Evolutionary conservation across 2,797 vertebrate genomes (phyloP).

Genomic region (Crenuchus spilurus): DNA sequence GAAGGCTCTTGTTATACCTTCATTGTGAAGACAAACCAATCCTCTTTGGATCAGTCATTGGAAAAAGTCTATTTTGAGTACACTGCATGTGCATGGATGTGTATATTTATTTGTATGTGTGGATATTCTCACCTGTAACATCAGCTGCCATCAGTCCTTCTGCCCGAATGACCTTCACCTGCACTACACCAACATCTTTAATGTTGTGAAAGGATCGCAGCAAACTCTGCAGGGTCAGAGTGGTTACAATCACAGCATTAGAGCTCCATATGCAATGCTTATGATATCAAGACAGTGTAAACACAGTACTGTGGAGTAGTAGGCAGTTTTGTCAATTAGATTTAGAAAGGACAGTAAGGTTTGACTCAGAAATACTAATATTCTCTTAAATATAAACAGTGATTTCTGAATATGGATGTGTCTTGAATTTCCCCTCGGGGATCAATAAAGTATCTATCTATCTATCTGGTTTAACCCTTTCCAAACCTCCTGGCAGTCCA

Average conservation of each 20-base stretch:
- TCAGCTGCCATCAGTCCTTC: conserved; percentile 95
- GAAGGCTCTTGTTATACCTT: conserved; percentile 22
- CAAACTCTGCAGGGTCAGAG: conserved; percentile 70
- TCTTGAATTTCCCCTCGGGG: too few relatives aligned
- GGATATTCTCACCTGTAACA: conserved; percentile 83
- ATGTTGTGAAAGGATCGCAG: conserved; percentile 81
- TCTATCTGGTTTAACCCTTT: too few relatives aligned
- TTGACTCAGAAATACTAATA: too few relatives aligned
- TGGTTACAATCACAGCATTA: neutral
- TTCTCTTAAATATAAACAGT: too few relatives aligned
- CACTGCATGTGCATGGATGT: conserved; percentile 15
- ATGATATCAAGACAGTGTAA: neutral
- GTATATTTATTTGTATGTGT: conserved; percentile 22
- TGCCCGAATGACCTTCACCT: conserved; percentile 92
- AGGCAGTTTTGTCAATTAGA: too few relatives aligned
- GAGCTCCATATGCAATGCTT: neutral
- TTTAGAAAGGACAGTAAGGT: too few relatives aligned
- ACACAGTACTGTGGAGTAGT: neutral
- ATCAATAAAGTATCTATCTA: too few relatives aligned
- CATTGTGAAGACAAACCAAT: conserved; percentile 25
- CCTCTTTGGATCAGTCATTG: conserved; percentile 31
- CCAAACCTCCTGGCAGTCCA: too few relatives aligned
- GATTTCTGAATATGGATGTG: too few relatives aligned
- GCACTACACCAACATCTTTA: conserved; percentile 90
- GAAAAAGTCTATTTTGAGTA: conserved; percentile 15